phyloP scores from a whole-genome alignment of 2,797 vertebrate species.

The Jordanella pulchra region DNA sequence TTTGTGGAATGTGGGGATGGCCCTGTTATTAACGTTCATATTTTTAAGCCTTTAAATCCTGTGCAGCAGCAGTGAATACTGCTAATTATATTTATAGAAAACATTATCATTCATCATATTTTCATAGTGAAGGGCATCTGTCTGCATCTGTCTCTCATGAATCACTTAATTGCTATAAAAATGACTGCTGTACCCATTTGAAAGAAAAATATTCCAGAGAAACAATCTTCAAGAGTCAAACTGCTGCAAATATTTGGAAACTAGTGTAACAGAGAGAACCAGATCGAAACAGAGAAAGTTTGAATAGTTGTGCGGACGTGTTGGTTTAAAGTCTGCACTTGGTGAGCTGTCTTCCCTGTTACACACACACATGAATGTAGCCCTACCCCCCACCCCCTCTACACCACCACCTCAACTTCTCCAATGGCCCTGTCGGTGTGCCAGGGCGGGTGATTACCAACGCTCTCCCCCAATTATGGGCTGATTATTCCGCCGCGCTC shows the following conservation, averaged over 20 bases:
- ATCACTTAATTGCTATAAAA: slow-evolving; percentile 43
- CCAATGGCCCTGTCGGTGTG: slow-evolving; percentile 87
- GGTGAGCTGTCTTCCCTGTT: slow-evolving; percentile 59
- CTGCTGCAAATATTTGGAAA: slow-evolving; percentile 39
- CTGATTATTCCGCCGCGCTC: slow-evolving; percentile 97
- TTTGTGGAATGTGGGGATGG: not conserved
- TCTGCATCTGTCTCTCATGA: slow-evolving; percentile 47
- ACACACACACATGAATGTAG: slow-evolving; percentile 43
- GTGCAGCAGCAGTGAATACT: slow-evolving; percentile 32
- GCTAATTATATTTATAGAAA: slow-evolving; percentile 35
- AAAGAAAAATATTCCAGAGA: slow-evolving; percentile 38
- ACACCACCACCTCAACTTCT: slow-evolving; percentile 47
- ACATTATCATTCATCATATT: slow-evolving; percentile 57
- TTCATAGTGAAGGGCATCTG: slow-evolving; percentile 43
- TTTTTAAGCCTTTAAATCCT: slow-evolving; percentile 39
- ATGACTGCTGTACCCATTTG: slow-evolving; percentile 39
- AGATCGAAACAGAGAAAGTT: slow-evolving; percentile 49
- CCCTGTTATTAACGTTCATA: slow-evolving; percentile 29
- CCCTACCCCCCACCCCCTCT: slow-evolving; percentile 21
- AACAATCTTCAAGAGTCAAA: slow-evolving; percentile 28
- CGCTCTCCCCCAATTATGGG: slow-evolving; percentile 99
- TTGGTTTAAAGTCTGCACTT: slow-evolving; percentile 65
- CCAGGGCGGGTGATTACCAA: slow-evolving; percentile 95
- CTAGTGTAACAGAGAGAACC: slow-evolving; percentile 33
- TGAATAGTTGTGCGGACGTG: slow-evolving; percentile 60